A percentile compares a stretch with the other conserved stretches of the same genome.
Conservation (phyloP, 2,888 invertebrate species). For the Oegoconia quadripuncta region DNA sequence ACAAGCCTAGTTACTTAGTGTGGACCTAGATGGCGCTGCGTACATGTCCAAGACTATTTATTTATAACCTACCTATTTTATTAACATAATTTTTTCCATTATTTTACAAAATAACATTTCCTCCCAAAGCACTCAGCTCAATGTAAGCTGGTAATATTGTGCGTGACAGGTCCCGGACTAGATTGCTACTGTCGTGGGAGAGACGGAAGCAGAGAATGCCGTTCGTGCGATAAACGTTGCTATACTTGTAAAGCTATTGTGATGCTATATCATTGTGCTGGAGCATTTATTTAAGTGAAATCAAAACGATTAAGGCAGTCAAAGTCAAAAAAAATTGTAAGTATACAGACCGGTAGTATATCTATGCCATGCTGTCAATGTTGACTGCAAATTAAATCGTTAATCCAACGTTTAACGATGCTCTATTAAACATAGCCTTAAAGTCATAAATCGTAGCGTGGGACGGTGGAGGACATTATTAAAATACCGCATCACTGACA, state of each 20-base stretch:
- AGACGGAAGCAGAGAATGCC: slow-evolving; percentile 44
- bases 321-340: not conserved
- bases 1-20: too few species aligned
- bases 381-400: slow-evolving; percentile 47
- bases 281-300: not conserved
- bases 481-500: slow-evolving; percentile 65
- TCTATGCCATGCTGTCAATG: slow-evolving; percentile 19
- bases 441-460: slow-evolving; percentile 51
- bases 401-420: slow-evolving; percentile 47
- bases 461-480: slow-evolving; percentile 57
- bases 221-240: slow-evolving; percentile 47
- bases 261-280: not conserved
- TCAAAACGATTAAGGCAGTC: too few species aligned
- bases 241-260: slow-evolving; percentile 10
- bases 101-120: not conserved
- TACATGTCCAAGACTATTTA: too few species aligned
- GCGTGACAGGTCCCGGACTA: slow-evolving; percentile 38
- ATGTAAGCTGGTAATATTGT: slow-evolving; percentile 38
- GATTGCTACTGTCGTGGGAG: slow-evolving; percentile 34
- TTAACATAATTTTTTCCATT: not conserved
- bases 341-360: not conserved
- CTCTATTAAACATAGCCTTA: slow-evolving; percentile 38
- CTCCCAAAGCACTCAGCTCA: slow-evolving; percentile 2
- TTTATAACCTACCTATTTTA: not conserved
- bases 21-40: too few species aligned